Percentiles rank a stretch among this genome's conserved stretches.
These are phyloP conservation scores for Chlorospingus flavigularis DNA, from an alignment of 2,797 vertebrate genomes.

Conservation along the genomic window DNA sequence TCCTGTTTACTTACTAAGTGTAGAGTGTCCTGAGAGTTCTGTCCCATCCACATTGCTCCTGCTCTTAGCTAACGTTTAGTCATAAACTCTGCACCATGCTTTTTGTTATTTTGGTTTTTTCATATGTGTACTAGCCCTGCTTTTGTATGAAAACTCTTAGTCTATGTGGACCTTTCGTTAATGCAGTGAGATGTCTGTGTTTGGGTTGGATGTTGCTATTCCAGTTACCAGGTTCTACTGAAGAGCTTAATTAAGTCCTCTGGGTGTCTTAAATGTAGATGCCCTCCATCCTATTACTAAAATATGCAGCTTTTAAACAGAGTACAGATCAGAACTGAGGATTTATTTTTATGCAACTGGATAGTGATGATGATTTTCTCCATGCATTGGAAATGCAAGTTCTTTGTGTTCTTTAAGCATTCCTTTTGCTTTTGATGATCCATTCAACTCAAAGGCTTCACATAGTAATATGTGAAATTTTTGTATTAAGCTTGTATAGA, in stretches of 20 bases:
- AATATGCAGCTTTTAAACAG: not conserved
- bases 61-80: not conserved
- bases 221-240: not conserved
- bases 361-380: not conserved
- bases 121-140: not conserved
- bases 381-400: not conserved
- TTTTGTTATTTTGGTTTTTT: not conserved
- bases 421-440: not conserved
- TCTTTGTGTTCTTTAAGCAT: not conserved
- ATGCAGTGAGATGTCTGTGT: not conserved
- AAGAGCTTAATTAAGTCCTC: not conserved
- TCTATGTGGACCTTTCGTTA: not conserved
- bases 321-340: not conserved
- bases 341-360: not conserved
- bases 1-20: not conserved
- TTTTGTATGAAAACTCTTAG: not conserved
- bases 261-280: not conserved
- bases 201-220: not conserved
- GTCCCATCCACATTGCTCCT: not conserved
- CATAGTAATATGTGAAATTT: not conserved
- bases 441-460: not conserved
- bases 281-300: not conserved
- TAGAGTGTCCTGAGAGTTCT: not conserved
- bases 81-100: not conserved
- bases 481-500: not conserved